Evolutionary conservation across 2,797 vertebrate genomes (phyloP).

Genomic region (Enteromius mattozi): DNA sequence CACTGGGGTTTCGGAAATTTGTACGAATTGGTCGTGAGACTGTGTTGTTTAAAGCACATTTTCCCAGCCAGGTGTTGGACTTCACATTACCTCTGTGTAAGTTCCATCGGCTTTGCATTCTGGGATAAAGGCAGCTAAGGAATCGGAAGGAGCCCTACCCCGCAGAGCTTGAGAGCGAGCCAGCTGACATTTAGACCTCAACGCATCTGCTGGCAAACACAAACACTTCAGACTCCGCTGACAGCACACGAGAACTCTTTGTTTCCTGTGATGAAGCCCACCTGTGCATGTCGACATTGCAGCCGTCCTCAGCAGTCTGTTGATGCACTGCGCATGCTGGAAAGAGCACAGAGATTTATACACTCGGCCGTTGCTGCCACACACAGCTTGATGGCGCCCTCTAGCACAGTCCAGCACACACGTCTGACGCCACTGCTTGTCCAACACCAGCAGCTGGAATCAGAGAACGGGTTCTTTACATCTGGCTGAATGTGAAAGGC

Average conservation of each 20-base stretch:
- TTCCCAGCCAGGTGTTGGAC: not conserved
- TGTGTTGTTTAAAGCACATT: too few relatives aligned
- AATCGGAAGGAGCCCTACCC: constrained; percentile 47
- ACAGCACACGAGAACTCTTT: not conserved
- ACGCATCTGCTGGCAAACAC: constrained; percentile 58
- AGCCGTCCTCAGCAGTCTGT: constrained; percentile 63
- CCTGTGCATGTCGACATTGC: constrained; percentile 65
- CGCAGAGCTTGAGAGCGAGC: constrained; percentile 66
- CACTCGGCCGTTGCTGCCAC: constrained; percentile 71
- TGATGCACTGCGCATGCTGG: constrained; percentile 70
- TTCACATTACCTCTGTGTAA: constrained; percentile 64
- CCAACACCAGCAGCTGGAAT: constrained; percentile 68
- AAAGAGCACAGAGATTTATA: constrained; percentile 72
- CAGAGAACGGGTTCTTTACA: not conserved
- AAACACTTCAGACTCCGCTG: not conserved
- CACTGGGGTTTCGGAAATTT: too few relatives aligned
- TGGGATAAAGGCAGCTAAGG: constrained; percentile 65
- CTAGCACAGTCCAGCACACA: constrained; percentile 71
- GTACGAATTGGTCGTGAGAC: too few relatives aligned
- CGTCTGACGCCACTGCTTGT: constrained; percentile 65
- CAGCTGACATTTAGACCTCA: constrained; percentile 71
- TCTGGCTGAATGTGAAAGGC: constrained; percentile 1
- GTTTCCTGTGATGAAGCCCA: not conserved
- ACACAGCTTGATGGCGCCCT: constrained; percentile 65
- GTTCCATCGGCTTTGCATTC: constrained; percentile 69